phyloP scores from a whole-genome alignment of 2,888 invertebrate species.

The Melikaiella ostensackeni region DNA sequence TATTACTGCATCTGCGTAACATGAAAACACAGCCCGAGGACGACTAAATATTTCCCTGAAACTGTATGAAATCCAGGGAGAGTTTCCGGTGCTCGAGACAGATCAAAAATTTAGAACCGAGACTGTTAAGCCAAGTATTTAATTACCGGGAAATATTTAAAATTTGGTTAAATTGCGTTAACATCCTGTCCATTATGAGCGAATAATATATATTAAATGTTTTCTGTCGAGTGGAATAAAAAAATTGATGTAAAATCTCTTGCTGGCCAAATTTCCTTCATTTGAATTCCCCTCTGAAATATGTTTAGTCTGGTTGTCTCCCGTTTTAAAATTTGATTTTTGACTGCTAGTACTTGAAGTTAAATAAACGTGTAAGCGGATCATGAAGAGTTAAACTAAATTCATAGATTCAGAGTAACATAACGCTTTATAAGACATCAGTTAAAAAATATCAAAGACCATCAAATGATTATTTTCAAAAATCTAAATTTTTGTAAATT shows the following conservation, averaged over 20 bases:
- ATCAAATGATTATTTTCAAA: too few species aligned
- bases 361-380: too few species aligned
- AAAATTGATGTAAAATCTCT: neutral
- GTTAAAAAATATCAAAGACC: neutral
- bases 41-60: slow-evolving; percentile 17
- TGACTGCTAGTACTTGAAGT: neutral
- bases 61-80: neutral
- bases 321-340: neutral
- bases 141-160: slow-evolving; percentile 17
- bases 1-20: slow-evolving; percentile 23
- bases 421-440: too few species aligned
- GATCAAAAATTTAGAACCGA: slow-evolving; percentile 7
- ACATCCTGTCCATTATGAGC: neutral
- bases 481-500: too few species aligned
- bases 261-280: neutral
- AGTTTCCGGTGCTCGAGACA: slow-evolving; percentile 18
- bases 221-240: neutral
- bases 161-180: slow-evolving; percentile 6
- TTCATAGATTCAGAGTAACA: too few species aligned
- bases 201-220: slow-evolving; percentile 1
- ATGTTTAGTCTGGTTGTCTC: neutral
- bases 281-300: neutral
- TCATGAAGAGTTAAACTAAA: too few species aligned
- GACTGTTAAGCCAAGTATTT: slow-evolving; percentile 13
- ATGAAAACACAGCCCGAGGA: neutral